A percentile compares a stretch with the other conserved stretches of the same genome.
Evolutionary conservation across 2,113 vertebrate genomes (phyloP).

Genomic region (Chaetorhynchus papuensis): DNA sequence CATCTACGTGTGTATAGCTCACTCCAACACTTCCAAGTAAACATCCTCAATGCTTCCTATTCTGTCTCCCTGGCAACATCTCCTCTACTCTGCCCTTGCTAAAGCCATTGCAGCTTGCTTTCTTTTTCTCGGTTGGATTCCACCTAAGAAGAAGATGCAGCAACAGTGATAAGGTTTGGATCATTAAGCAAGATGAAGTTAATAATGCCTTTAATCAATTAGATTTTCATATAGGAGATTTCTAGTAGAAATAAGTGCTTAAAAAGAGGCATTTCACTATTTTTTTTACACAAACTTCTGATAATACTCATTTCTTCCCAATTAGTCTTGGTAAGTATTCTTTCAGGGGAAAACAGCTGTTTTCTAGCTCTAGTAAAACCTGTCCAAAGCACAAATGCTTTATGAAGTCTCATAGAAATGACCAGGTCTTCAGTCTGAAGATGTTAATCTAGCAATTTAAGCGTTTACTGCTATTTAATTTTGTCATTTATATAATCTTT

Average conservation of each 20-base stretch:
- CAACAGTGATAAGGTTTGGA: background rate
- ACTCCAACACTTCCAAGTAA: background rate
- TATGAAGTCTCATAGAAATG: background rate
- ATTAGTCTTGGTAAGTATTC: background rate
- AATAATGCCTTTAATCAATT: background rate
- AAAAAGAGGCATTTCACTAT: background rate
- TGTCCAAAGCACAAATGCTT: background rate
- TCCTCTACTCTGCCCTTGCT: background rate
- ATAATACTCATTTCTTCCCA: background rate
- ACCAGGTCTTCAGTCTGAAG: background rate
- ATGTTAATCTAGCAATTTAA: background rate
- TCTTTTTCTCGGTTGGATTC: background rate
- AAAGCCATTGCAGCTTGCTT: background rate
- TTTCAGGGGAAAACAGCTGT: background rate
- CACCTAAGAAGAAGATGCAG: background rate
- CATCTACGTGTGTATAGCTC: rapidly evolving
- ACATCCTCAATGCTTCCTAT: background rate
- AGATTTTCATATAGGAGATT: background rate
- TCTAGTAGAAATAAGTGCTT: background rate
- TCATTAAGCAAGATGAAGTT: background rate
- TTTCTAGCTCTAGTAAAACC: background rate
- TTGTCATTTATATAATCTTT: background rate
- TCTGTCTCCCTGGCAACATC: background rate
- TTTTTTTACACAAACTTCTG: background rate
- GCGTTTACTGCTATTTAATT: background rate